A percentile compares a stretch with the other conserved stretches of the same genome.
Evolutionary conservation across 2,888 invertebrate genomes (phyloP).

Genomic region (Fragum fragum): DNA sequence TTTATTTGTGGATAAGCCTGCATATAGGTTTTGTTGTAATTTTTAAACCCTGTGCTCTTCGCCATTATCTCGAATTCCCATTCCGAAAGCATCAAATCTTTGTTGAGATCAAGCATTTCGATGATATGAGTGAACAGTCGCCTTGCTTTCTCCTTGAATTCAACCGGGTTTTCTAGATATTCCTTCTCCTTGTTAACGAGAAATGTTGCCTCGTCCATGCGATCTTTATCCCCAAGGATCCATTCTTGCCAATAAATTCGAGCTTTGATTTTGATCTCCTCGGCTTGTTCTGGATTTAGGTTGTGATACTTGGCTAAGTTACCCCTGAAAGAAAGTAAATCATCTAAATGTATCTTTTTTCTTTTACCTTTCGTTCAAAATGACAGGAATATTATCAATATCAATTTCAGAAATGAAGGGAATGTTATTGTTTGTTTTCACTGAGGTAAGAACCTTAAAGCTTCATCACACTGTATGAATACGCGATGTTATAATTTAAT

Average conservation of each 20-base stretch:
- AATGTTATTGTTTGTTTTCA: too few species aligned
- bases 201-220: conserved; percentile 14
- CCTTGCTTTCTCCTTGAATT: background rate
- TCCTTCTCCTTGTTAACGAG: background rate
- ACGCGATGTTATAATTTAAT: too few species aligned
- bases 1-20: background rate
- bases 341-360: too few species aligned
- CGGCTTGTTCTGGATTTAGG: background rate
- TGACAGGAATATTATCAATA: too few species aligned
- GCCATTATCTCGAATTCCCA: conserved; percentile 21
- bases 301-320: background rate
- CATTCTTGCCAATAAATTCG: background rate
- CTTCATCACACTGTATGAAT: too few species aligned
- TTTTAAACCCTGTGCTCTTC: conserved; percentile 1
- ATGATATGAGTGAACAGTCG: conserved; percentile 8
- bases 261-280: background rate
- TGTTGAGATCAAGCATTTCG: background rate
- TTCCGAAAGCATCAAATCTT: background rate
- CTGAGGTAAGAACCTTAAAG: too few species aligned
- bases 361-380: too few species aligned
- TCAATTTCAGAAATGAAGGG: too few species aligned
- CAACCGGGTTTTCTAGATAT: background rate
- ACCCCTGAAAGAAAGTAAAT: conserved; percentile 5
- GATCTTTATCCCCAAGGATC: background rate
- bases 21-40: conserved; percentile 19